Conservation (phyloP, 2,113 vertebrate genomes). For the Elachura formosa region DNA sequence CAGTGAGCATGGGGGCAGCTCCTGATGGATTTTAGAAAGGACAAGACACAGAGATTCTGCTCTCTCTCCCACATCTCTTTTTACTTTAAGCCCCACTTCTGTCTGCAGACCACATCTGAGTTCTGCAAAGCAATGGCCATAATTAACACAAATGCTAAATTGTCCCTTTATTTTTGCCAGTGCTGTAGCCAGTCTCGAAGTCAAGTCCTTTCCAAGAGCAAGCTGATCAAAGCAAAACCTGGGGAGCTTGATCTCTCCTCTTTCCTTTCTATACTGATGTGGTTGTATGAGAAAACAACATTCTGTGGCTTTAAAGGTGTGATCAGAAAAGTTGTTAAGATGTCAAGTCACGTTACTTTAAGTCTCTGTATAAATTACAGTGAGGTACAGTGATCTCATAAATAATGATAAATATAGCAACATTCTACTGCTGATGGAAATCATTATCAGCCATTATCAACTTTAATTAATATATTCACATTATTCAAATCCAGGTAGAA, state of each 20-base stretch:
- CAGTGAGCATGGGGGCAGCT: neutral
- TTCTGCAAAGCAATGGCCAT: neutral
- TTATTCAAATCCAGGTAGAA: constrained; percentile 65
- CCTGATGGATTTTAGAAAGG: neutral
- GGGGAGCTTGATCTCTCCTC: neutral
- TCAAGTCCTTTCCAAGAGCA: neutral
- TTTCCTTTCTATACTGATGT: neutral
- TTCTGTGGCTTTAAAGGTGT: neutral
- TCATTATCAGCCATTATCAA: constrained; percentile 50
- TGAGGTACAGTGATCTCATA: neutral
- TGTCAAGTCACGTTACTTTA: constrained; percentile 39
- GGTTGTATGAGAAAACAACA: neutral
- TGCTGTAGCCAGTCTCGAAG: neutral
- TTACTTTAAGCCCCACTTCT: neutral
- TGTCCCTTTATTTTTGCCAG: neutral
- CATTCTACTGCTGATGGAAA: constrained; percentile 35
- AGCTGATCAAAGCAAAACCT: neutral
- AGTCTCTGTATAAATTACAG: constrained; percentile 3
- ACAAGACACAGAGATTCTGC: neutral
- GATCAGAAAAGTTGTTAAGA: neutral
- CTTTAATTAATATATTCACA: constrained; percentile 60
- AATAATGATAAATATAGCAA: constrained; percentile 46
- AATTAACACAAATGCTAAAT: neutral
- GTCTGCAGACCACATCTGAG: neutral
- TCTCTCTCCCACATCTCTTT: neutral